Percentiles rank a stretch among this genome's conserved stretches.
phyloP scores from a whole-genome alignment of 2,113 vertebrate species.

The Eclectus roratus region DNA sequence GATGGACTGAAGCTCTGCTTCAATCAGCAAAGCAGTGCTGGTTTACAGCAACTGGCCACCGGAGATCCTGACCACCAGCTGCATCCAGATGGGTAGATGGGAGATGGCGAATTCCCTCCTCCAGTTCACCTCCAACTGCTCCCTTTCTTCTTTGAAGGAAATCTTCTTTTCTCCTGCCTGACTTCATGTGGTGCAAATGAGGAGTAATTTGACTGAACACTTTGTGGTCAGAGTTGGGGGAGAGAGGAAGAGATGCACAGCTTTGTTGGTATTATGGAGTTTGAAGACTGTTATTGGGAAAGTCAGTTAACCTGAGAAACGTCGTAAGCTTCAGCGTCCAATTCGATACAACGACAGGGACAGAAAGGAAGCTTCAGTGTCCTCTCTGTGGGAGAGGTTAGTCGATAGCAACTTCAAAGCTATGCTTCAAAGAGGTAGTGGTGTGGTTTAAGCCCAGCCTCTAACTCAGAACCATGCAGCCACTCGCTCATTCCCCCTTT shows the following conservation, averaged over 20 bases:
- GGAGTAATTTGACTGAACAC: background rate
- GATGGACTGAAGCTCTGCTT: background rate
- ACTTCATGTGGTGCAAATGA: background rate
- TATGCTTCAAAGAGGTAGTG: background rate
- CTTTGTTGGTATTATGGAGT: background rate
- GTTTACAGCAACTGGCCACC: background rate
- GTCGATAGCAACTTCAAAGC: background rate
- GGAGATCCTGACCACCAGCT: background rate
- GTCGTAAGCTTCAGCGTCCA: background rate
- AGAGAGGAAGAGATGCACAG: background rate
- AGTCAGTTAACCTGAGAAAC: background rate
- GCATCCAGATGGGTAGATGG: background rate
- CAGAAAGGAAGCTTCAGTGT: background rate
- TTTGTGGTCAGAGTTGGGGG: background rate
- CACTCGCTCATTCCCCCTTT: background rate
- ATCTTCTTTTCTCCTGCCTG: background rate
- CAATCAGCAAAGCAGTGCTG: background rate
- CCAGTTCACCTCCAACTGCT: background rate
- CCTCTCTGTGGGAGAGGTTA: background rate
- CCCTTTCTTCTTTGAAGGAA: background rate
- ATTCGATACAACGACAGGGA: background rate
- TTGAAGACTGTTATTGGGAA: background rate
- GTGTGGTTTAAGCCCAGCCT: background rate
- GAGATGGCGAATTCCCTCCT: background rate
- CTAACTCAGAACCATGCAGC: background rate